Conservation (phyloP, 1,140 invertebrate genomes). For the Diachasma alloeum region DNA sequence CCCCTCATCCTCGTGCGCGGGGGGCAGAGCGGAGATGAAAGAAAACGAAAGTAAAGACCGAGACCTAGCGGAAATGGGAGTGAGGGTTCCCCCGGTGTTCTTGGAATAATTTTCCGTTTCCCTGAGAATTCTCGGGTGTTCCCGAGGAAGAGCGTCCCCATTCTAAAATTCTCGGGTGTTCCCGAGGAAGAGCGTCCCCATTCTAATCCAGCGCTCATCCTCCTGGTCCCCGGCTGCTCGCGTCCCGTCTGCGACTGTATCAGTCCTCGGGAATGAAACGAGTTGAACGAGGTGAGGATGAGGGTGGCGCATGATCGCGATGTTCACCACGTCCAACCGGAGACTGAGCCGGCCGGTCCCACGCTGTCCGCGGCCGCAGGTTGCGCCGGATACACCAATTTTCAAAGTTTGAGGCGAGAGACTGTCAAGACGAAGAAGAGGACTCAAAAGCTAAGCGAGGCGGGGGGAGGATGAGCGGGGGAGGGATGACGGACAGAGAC, state of each 20-base stretch:
- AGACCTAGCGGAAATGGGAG: background rate
- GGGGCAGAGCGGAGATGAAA: background rate
- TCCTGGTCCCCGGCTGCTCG: no score
- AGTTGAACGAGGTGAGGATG: background rate
- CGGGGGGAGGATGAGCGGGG: background rate
- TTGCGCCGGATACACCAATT: constrained; percentile 11
- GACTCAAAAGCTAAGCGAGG: background rate
- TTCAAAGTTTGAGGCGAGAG: background rate
- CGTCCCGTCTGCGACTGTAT: background rate
- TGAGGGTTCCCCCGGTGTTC: background rate
- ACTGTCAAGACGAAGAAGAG: background rate
- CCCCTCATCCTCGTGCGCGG: background rate
- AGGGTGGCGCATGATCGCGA: constrained; percentile 2
- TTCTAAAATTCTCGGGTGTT: background rate
- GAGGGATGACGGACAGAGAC: background rate
- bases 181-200: background rate
- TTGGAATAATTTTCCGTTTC: background rate
- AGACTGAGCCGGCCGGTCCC: constrained; percentile 3
- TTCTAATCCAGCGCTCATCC: background rate
- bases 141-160: background rate
- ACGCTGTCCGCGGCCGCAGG: background rate
- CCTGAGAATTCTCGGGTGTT: background rate
- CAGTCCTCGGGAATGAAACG: background rate
- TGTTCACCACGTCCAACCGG: background rate
- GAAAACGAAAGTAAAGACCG: no score